These are phyloP conservation scores for Neotragus moschatus DNA, from an alignment of 2,113 vertebrate genomes.

Conservation along the genomic window DNA sequence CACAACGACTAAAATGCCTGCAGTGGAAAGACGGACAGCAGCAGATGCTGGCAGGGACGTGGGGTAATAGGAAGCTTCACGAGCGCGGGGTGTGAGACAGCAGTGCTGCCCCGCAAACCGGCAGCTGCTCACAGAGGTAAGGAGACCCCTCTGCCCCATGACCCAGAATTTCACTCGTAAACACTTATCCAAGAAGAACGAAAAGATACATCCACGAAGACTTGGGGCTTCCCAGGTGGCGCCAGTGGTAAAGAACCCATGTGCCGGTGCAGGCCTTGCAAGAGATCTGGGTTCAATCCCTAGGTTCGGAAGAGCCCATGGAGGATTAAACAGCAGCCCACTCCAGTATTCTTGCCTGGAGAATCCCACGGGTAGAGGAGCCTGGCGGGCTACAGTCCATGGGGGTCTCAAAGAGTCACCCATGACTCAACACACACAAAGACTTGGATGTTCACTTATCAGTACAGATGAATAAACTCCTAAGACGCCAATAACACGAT, in stretches of 20 bases:
- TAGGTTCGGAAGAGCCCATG: not conserved
- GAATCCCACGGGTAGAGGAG: not conserved
- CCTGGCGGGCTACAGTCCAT: not conserved
- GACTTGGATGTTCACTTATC: not conserved
- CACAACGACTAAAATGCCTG: not conserved
- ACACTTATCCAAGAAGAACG: not conserved
- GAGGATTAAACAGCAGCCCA: not conserved
- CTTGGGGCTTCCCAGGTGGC: not conserved
- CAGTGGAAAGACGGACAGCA: not conserved
- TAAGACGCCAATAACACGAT: accelerated
- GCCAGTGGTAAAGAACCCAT: not conserved
- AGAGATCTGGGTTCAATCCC: not conserved
- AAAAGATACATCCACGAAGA: not conserved
- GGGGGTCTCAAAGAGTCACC: not conserved
- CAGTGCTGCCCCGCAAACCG: accelerated
- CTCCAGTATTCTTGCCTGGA: not conserved
- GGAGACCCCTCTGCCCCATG: not conserved
- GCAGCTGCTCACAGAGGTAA: not conserved
- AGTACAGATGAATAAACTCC: no score
- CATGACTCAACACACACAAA: not conserved
- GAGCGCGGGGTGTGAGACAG: accelerated
- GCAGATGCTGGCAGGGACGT: accelerated
- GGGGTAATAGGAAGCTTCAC: accelerated
- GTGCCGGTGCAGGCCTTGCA: not conserved
- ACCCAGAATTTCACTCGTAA: not conserved